Evolutionary conservation across 23 tunicate genomes (phyloP).

Genomic region (Pegea sp.): DNA sequence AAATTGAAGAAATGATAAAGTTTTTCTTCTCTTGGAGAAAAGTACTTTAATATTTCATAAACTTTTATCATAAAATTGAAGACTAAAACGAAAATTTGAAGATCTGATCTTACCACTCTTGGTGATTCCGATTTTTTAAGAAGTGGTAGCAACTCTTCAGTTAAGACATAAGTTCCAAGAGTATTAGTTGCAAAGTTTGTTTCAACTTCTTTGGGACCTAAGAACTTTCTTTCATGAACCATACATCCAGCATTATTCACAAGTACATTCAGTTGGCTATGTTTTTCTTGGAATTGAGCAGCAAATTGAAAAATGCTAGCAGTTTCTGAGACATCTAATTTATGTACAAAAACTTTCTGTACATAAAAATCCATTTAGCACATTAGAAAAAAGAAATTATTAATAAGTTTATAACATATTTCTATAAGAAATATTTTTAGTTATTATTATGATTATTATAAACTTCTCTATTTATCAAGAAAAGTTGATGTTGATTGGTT

Average conservation of each 20-base stretch:
- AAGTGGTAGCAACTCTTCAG: slow-evolving; percentile 39
- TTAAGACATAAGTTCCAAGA: slow-evolving; percentile 73
- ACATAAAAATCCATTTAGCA: too few species aligned
- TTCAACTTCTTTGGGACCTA: slow-evolving; percentile 25
- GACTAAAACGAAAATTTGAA: too few species aligned
- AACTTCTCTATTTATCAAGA: too few species aligned
- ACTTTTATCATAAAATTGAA: too few species aligned
- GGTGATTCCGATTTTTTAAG: slow-evolving; percentile 23
- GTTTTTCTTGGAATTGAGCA: slow-evolving; percentile 12
- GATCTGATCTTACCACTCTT: slow-evolving; percentile 50
- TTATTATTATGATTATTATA: too few species aligned
- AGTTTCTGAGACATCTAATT: slow-evolving; percentile 52
- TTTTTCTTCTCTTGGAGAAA: too few species aligned
- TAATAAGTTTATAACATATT: too few species aligned
- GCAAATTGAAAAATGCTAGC: slow-evolving; percentile 47
- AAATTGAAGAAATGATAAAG: too few species aligned
- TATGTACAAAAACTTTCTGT: slow-evolving; percentile 62
- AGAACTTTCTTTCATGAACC: slow-evolving; percentile 25
- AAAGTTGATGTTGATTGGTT: too few species aligned
- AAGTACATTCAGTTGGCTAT: slow-evolving; percentile 25
- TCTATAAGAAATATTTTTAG: too few species aligned
- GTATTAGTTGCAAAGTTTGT: slow-evolving; percentile 94
- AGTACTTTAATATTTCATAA: too few species aligned
- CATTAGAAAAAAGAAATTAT: too few species aligned
- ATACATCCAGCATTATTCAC: slow-evolving; percentile 95